phyloP scores from a whole-genome alignment of 2,797 vertebrate genomes.

The Diplodus puntazzo region DNA sequence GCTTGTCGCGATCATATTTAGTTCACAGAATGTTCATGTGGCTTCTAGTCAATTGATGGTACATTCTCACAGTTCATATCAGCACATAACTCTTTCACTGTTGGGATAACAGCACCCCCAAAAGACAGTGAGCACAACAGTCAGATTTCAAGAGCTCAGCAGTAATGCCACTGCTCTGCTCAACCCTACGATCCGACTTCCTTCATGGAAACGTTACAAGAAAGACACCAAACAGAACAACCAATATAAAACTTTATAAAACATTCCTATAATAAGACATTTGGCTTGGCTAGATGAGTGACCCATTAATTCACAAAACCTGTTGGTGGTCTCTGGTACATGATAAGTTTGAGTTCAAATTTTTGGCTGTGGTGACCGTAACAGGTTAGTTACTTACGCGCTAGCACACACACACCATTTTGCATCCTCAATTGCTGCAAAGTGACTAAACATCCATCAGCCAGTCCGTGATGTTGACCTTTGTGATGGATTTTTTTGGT shows the following conservation, averaged over 20 bases:
- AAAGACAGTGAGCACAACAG: not conserved
- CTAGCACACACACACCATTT: not conserved
- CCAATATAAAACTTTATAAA: conserved; percentile 23
- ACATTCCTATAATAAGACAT: not conserved
- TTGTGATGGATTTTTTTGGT: not conserved
- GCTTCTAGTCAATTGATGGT: not conserved
- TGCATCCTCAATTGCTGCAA: not conserved
- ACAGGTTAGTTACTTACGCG: not conserved
- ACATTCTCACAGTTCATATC: not conserved
- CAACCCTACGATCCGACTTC: not conserved
- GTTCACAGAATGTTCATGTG: conserved; percentile 2
- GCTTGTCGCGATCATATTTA: conserved; percentile 9
- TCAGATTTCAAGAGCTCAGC: not conserved
- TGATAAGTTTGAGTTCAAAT: not conserved
- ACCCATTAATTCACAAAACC: not conserved
- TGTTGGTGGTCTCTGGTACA: not conserved
- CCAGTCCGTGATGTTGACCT: not conserved
- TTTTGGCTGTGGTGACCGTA: not conserved
- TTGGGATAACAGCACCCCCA: not conserved
- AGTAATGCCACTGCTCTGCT: not conserved
- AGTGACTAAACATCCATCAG: not conserved
- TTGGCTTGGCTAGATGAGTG: not conserved
- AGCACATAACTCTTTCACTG: not conserved
- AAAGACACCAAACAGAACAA: not conserved
- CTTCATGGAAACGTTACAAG: not conserved